Percentiles rank a stretch among this genome's conserved stretches.
Evolutionary conservation across 2,888 invertebrate species (phyloP).

Genomic region (Tryphoninae sp.): DNA sequence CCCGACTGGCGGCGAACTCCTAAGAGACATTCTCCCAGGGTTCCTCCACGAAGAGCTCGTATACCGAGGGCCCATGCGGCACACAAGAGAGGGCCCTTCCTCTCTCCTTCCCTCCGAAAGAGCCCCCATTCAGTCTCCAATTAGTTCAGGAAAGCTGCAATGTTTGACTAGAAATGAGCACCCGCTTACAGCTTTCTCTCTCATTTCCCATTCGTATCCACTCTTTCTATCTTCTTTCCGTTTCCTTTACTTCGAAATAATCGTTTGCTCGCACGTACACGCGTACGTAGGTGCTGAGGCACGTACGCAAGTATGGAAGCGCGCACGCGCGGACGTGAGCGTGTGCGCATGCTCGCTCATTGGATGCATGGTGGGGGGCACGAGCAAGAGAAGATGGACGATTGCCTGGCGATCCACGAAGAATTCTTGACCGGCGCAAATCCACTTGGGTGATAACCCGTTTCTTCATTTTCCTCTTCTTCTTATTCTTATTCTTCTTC

Average conservation of each 20-base stretch:
- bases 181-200: slow-evolving; percentile 33
- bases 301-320: no score
- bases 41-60: slow-evolving; percentile 44
- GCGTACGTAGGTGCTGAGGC: no score
- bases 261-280: slow-evolving; percentile 35
- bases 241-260: slow-evolving; percentile 35
- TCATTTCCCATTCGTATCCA: not conserved
- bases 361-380: not conserved
- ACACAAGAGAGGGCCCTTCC: slow-evolving; percentile 58
- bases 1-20: slow-evolving; percentile 17
- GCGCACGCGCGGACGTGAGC: no score
- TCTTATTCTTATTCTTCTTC: slow-evolving; percentile 11
- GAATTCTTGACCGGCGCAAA: slow-evolving; percentile 65
- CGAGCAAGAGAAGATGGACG: slow-evolving; percentile 11
- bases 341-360: no score
- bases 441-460: slow-evolving; percentile 56
- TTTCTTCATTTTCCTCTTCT: slow-evolving; percentile 25
- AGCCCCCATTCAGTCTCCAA: slow-evolving; percentile 71
- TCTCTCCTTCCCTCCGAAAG: slow-evolving; percentile 40
- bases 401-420: slow-evolving; percentile 36
- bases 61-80: slow-evolving; percentile 40
- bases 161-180: slow-evolving; percentile 64
- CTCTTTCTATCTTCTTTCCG: slow-evolving; percentile 20
- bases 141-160: slow-evolving; percentile 75
- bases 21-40: slow-evolving; percentile 56